Evolutionary conservation across 2,797 vertebrate genomes (phyloP).

Genomic region (Urocyon cinereoargenteus): DNA sequence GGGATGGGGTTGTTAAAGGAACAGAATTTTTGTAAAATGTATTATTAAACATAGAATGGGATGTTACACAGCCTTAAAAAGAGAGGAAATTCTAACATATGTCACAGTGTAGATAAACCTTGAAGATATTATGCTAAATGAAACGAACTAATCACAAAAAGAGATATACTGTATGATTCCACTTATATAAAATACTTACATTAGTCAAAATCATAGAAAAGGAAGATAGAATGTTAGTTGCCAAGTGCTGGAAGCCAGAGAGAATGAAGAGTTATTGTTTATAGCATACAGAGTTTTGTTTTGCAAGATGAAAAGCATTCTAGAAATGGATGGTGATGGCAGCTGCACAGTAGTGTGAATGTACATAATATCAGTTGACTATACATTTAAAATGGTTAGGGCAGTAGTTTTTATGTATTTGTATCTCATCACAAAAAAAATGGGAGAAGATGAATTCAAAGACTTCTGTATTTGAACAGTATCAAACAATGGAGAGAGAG

Average conservation of each 20-base stretch:
- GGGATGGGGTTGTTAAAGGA: background rate
- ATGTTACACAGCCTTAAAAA: background rate
- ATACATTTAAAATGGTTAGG: background rate
- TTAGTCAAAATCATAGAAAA: background rate
- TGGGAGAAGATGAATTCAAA: background rate
- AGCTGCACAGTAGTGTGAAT: background rate
- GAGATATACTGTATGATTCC: background rate
- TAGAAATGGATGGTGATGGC: background rate
- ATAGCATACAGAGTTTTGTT: background rate
- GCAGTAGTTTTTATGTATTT: background rate
- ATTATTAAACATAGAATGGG: background rate
- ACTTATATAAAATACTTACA: background rate
- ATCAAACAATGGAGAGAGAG: background rate
- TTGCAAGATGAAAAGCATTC: background rate
- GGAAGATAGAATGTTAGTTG: background rate
- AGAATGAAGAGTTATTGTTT: background rate
- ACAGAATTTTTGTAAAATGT: background rate
- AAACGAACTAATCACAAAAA: background rate
- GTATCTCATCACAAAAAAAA: background rate
- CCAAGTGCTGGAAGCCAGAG: background rate
- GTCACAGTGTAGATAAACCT: background rate
- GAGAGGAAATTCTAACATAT: background rate
- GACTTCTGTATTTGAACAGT: background rate
- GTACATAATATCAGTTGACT: background rate
- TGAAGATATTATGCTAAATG: background rate